Base-by-base conservation (phyloP, 35 echinoderm and acorn worm species). In the Anneissia japonica region DNA sequence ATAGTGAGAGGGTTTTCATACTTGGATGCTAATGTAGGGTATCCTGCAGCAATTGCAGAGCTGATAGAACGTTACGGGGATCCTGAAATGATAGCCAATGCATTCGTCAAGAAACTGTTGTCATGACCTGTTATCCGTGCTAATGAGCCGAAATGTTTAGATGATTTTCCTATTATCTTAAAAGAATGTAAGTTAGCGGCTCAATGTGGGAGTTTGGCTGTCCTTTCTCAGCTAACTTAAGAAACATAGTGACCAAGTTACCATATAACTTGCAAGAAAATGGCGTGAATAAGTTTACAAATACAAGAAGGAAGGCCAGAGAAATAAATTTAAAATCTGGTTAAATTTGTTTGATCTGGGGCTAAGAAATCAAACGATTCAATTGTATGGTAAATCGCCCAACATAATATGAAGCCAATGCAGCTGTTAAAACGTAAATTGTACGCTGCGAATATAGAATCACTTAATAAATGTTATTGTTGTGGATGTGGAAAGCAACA, bases 191-290 rank as follows among this genome's bases (percentile, higher is more conserved):
- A 89, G 39, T 43, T 46, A 3, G 86, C 86, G 14, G 77, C 73
- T 3, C 75, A 43, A 37, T 86, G 84, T 86, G 84, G 84, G 26
- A 41, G 73, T 76, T 43, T 78, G 36, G 84, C 72, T 6, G 74
- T 86, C 4, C 38, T 86, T 43, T 43, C 56, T 45, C 84, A 26
- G 76, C 45, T n/a, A 79, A 79, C 32, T 46, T 88, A 30, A 88
- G 46, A 37, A 32, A 77, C 17, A 39, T 87, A 37, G 77, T 89
- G 4, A 41, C 56, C 45, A 82, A 89, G 37, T 46, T 89, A 37
- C 87, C 79, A 21, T 83, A 82, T 13, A 75, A 89, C 33, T 39
- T 89, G 56, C 87, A 89, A 39, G 87, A 89, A 30, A 89, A 75
- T 89, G 87, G 87, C 51, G 87, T 36, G 37, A 9, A 73, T 37